Evolutionary conservation across 1,140 invertebrate genomes (phyloP).

Genomic region (Trichonephila clavipes): DNA sequence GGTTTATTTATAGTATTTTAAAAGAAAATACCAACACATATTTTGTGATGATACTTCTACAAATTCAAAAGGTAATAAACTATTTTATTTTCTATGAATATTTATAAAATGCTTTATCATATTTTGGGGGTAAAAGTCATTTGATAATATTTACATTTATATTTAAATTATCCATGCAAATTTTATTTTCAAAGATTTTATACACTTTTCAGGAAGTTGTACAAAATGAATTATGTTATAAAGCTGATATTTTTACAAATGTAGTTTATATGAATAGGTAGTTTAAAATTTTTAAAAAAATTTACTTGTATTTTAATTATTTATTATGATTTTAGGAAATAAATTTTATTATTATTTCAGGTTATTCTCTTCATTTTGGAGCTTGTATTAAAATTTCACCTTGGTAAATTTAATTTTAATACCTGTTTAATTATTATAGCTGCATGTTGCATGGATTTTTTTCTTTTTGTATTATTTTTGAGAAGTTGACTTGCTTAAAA

Average conservation of each 20-base stretch:
- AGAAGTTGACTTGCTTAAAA: not conserved
- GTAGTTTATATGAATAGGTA: no score
- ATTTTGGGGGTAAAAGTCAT: no score
- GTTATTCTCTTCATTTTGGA: conserved; percentile 21
- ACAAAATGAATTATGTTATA: no score
- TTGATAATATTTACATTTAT: no score
- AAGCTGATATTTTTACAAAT: no score
- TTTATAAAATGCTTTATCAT: no score
- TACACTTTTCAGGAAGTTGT: no score
- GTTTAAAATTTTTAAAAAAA: no score
- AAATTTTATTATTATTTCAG: conserved; percentile 7
- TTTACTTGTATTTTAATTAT: not conserved
- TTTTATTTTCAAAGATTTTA: no score
- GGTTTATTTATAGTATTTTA: conserved; percentile 50
- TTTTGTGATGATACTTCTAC: not conserved
- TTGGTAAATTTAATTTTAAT: not conserved
- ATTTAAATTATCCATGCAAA: no score
- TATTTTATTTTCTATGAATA: not conserved
- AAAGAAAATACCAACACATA: conserved; percentile 58
- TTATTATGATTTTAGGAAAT: not conserved
- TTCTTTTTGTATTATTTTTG: not conserved
- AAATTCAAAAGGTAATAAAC: not conserved
- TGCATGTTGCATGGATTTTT: not conserved
- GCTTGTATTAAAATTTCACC: conserved; percentile 5
- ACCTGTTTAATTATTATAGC: no score